Percentiles rank a stretch among this genome's conserved stretches.
Conservation (phyloP, 2,888 invertebrate species). For the Ophion ellenae region DNA sequence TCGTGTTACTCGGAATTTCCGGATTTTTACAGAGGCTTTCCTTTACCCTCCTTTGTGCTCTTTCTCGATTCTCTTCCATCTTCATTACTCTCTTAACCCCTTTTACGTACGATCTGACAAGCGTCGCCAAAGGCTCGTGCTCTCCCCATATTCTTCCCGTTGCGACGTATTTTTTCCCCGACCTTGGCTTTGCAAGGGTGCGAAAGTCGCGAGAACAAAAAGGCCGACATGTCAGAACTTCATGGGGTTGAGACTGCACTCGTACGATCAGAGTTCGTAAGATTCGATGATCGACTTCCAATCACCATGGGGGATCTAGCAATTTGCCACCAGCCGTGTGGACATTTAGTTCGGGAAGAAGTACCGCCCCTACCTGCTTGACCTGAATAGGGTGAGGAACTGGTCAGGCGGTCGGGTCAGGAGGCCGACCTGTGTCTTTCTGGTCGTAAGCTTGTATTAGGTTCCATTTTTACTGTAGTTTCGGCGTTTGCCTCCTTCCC, state of each 20-base stretch:
- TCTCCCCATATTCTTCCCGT: slow-evolving; percentile 6
- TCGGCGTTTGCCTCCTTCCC: background rate
- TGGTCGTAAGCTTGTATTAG: no score
- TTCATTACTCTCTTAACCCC: slow-evolving; percentile 58
- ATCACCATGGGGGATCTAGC: background rate
- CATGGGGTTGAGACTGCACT: background rate
- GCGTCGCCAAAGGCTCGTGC: slow-evolving; percentile 42
- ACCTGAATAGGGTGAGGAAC: no score
- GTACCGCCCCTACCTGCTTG: no score
- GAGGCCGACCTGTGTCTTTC: background rate
- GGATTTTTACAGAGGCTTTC: background rate
- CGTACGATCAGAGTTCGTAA: background rate
- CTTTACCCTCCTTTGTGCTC: background rate
- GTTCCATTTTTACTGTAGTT: no score
- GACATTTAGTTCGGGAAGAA: no score
- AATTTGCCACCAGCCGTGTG: no score
- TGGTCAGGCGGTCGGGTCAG: no score
- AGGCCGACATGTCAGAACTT: background rate
- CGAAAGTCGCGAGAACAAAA: slow-evolving; percentile 7
- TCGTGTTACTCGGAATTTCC: background rate
- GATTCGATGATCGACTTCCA: background rate
- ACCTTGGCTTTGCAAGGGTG: slow-evolving; percentile 22
- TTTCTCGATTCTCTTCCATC: slow-evolving; percentile 49
- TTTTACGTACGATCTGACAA: slow-evolving; percentile 62
- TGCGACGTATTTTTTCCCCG: slow-evolving; percentile 45